Evolutionary conservation across 2,113 vertebrate species (phyloP), one percentile per base, ranked within the genome.

Genomic region (Siniperca chuatsi): DNA sequence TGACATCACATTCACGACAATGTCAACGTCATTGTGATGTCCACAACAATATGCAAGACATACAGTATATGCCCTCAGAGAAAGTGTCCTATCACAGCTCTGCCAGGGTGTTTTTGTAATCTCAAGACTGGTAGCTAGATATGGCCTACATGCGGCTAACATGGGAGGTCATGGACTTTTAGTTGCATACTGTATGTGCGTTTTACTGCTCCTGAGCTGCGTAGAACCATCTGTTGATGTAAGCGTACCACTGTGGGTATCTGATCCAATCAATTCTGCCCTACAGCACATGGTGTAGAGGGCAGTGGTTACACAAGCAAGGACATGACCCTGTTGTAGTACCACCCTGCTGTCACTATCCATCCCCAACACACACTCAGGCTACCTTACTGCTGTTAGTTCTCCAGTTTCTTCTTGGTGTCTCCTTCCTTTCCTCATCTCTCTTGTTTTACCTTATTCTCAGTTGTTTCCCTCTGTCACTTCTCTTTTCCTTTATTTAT

Each of bases 231-330:
- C 75, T 90, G 85, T 74, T 79, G 68, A 87, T 83, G 52, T 71
- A 50, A 86, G 78, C 40, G 16, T 70, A 75, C 16, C 65, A 37
- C 71, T 77, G 42, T 50, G 80, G 46, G 68, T 44, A 60, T 88
- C 67, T 69, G 48, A 75, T 87, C 78, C 46, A 79, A 89, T 92
- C 74, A 54, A 90, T 92, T 84, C 50, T 80, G 35, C 66, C 81
- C 69, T 33, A 61, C 52, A 81, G 72, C 69, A 46, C 60, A 81
- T 69, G 62, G 13, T 70, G 78, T 50, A 54, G 44, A 83, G 50
- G 77, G 46, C 65, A 69, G 82, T 68, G 69, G 85, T 90, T 87
- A 85, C 52, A 76, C 64, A 83, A 90, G 67, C 40, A 78, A 81
- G 72, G 77, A 76, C 61, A n/a, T 73, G 62, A 84, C 86, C 84